A percentile compares a stretch with the other conserved stretches of the same genome.
Evolutionary conservation across 2,113 vertebrate species (phyloP).

Genomic region (Diadophis punctatus): DNA sequence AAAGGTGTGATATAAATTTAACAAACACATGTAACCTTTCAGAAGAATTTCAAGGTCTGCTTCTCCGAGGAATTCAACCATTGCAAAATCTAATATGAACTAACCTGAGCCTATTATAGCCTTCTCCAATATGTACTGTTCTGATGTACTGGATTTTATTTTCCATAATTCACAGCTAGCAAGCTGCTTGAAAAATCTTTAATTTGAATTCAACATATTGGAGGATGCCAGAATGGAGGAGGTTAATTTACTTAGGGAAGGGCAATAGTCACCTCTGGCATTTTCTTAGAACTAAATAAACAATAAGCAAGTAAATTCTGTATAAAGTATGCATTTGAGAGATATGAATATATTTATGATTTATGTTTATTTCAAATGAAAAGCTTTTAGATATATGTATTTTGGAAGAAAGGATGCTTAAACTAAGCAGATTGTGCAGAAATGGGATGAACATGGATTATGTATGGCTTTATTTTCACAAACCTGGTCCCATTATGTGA

Average conservation of each 20-base stretch:
- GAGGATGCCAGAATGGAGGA: background rate
- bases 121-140: background rate
- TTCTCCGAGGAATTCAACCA: background rate
- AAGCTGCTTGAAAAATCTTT: background rate
- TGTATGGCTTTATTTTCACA: background rate
- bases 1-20: background rate
- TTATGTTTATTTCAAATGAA: background rate
- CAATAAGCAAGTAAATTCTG: background rate
- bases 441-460: background rate
- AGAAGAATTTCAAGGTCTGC: background rate
- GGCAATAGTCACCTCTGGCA: background rate
- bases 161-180: background rate
- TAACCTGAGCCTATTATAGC: background rate
- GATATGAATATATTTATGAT: background rate
- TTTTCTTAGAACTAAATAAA: background rate
- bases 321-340: background rate
- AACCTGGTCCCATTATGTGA: background rate
- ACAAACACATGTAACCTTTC: background rate
- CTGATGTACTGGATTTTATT: background rate
- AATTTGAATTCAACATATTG: background rate
- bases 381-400: background rate
- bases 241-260: background rate
- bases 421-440: background rate
- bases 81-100: background rate
- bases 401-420: background rate